Conservation (phyloP, 2,797 vertebrate species). For the Enteromius viviparus region DNA sequence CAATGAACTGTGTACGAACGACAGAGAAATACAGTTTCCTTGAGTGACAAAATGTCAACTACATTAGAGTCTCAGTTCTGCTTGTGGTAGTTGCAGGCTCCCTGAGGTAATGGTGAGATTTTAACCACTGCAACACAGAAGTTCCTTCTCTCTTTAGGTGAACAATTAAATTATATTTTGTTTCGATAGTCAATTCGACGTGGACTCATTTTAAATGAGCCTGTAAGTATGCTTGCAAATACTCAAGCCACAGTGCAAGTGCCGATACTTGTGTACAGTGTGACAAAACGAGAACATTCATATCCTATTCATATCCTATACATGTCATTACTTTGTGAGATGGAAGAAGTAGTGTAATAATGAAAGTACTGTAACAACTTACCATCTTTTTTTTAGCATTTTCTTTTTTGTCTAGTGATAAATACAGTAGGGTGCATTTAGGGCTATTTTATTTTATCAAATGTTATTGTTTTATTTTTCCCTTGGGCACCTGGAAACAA, state of each 20-base stretch:
- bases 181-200: background rate
- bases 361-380: background rate
- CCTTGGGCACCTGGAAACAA: background rate
- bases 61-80: conserved; percentile 66
- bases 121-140: conserved; percentile 39
- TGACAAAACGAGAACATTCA: conserved; percentile 3
- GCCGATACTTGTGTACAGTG: background rate
- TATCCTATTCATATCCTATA: background rate
- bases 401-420: background rate
- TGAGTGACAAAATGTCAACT: conserved; percentile 60
- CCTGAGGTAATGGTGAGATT: conserved; percentile 42
- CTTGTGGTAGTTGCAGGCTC: conserved; percentile 59
- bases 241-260: background rate
- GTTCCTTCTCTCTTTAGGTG: conserved; percentile 24
- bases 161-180: conserved; percentile 1
- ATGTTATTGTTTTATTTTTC: background rate
- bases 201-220: background rate
- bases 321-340: background rate
- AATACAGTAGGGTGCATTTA: background rate
- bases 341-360: background rate
- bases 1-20: background rate
- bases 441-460: background rate
- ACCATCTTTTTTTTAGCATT: background rate
- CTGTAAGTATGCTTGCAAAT: background rate
- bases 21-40: conserved; percentile 52